Percentiles rank a stretch among this genome's conserved stretches.
Evolutionary conservation across 2,113 vertebrate genomes (phyloP).

Genomic region (Sisor rabdophorus): DNA sequence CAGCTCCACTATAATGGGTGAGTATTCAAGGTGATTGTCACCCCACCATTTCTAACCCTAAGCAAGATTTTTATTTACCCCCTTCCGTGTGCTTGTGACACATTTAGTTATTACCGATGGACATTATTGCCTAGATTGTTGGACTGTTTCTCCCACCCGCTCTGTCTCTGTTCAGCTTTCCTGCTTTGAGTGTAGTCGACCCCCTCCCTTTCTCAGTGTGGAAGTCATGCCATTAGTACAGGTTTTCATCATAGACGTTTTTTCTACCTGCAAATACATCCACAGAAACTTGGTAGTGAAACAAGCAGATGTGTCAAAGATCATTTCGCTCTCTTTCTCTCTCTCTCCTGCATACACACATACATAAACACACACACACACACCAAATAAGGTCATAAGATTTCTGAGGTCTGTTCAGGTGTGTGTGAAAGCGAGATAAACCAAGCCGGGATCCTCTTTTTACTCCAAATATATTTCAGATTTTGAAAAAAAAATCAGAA

Average conservation of each 20-base stretch:
- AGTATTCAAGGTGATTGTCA: conserved; percentile 80
- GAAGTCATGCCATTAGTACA: conserved; percentile 67
- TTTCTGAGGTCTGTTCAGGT: conserved; percentile 44
- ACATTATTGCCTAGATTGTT: conserved; percentile 8
- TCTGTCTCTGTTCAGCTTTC: conserved; percentile 42
- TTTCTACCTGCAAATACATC: conserved; percentile 54
- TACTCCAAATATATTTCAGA: conserved; percentile 47
- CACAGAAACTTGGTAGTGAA: conserved; percentile 42
- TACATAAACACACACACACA: not conserved
- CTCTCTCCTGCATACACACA: too few species aligned
- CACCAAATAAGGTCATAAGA: conserved; percentile 31
- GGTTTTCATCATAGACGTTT: conserved; percentile 64
- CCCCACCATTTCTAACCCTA: conserved; percentile 12
- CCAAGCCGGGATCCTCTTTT: conserved; percentile 46
- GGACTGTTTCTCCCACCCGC: conserved; percentile 41
- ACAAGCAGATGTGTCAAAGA: conserved; percentile 53
- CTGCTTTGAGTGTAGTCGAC: conserved; percentile 57
- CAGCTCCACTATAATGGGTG: conserved; percentile 98
- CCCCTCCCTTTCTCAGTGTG: conserved; percentile 61
- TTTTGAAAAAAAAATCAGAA: conserved; percentile 29
- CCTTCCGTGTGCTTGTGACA: not conserved
- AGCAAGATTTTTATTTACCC: conserved; percentile 15
- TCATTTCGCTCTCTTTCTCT: conserved; percentile 21
- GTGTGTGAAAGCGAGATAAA: conserved; percentile 43
- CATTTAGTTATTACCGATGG: conserved; percentile 1